Conservation (phyloP, 2,797 vertebrate genomes). For the Scolopax rusticola region DNA sequence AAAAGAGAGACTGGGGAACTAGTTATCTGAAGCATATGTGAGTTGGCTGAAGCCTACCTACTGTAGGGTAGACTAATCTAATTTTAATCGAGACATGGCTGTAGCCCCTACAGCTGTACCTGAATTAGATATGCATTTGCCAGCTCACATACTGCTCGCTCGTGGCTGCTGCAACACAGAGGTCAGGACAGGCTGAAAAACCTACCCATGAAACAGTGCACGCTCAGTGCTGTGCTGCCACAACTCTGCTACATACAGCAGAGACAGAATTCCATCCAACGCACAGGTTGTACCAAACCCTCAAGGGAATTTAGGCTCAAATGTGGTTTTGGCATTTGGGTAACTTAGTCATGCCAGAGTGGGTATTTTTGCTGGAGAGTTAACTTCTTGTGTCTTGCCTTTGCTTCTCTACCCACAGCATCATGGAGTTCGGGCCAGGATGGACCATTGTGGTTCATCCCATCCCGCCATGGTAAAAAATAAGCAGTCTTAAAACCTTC, state of each 20-base stretch:
- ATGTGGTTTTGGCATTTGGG: neutral
- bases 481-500: neutral
- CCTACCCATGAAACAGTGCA: accelerated
- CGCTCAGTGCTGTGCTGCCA: neutral
- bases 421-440: neutral
- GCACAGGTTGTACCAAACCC: neutral
- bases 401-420: neutral
- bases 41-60: slow-evolving; percentile 35
- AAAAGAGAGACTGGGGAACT: neutral
- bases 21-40: neutral
- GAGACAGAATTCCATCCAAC: neutral
- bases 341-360: neutral
- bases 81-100: slow-evolving; percentile 10
- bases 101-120: slow-evolving; percentile 21
- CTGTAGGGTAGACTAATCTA: slow-evolving; percentile 31
- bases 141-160: neutral
- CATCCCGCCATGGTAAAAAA: neutral
- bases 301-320: neutral
- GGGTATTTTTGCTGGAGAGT: neutral
- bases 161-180: neutral
- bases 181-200: neutral
- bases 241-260: neutral
- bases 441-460: neutral
- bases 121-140: slow-evolving; percentile 1
- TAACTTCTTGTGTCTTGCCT: neutral